Evolutionary conservation across 2,113 vertebrate species (phyloP).

Genomic region (Ochotona princeps): DNA sequence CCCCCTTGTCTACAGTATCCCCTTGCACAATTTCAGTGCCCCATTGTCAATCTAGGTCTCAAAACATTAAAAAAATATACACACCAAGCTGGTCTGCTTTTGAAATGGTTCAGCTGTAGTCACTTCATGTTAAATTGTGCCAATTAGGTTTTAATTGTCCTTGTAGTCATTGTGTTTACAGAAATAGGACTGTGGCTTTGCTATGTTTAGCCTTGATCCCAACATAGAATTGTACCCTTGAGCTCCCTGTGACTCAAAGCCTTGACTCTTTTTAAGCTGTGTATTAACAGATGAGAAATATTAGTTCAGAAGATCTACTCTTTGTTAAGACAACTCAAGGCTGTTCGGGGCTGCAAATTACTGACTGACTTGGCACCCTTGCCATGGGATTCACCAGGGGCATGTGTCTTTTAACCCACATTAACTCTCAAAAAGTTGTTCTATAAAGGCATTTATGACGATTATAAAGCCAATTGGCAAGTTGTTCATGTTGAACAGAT

Average conservation of each 20-base stretch:
- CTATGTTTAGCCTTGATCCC: conserved; percentile 53
- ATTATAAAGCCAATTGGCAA: not conserved
- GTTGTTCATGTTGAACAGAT: not conserved
- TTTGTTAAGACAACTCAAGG: not conserved
- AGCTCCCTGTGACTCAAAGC: conserved; percentile 37
- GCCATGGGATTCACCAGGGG: not conserved
- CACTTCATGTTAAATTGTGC: not conserved
- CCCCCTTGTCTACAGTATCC: too few species aligned
- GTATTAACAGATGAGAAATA: conserved; percentile 8
- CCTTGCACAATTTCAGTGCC: not conserved
- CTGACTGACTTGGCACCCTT: not conserved
- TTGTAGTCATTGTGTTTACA: conserved; percentile 42
- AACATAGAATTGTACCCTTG: conserved; percentile 36
- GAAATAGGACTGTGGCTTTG: conserved; percentile 40
- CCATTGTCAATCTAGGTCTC: not conserved
- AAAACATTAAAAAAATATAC: not conserved
- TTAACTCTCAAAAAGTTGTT: conserved; percentile 7
- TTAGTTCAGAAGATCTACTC: not conserved
- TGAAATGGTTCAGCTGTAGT: not conserved
- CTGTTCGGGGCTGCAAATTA: not conserved
- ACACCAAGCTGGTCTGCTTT: not conserved
- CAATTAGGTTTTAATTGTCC: conserved; percentile 53
- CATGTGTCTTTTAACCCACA: conserved; percentile 5
- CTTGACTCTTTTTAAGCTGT: not conserved
- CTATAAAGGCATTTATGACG: not conserved